Evolutionary conservation across 2,888 invertebrate genomes (phyloP).

Genomic region (Agriopis aurantiaria): DNA sequence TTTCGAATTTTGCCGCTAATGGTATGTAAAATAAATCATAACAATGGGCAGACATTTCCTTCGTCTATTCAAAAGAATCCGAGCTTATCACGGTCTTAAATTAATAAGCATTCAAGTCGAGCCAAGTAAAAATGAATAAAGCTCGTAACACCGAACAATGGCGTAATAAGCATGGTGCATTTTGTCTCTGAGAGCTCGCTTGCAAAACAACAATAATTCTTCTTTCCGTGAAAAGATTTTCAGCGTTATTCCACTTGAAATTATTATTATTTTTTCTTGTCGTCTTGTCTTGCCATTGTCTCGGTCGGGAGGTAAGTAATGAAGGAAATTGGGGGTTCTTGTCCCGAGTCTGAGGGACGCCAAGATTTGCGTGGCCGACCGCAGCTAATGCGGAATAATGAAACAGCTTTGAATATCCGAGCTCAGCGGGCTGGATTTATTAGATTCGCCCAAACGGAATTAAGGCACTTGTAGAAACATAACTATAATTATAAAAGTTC

Average conservation of each 20-base stretch:
- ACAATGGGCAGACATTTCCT: constrained; percentile 83
- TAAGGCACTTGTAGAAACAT: constrained; percentile 63
- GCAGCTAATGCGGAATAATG: constrained; percentile 83
- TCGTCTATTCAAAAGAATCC: constrained; percentile 83
- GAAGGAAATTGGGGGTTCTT: constrained; percentile 85
- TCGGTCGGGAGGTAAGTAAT: constrained; percentile 85
- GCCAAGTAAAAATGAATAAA: constrained; percentile 87
- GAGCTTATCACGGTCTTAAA: constrained; percentile 85
- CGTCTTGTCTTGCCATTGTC: constrained; percentile 85
- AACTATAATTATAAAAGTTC: constrained; percentile 26
- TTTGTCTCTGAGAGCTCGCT: constrained; percentile 85
- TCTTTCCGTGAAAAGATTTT: constrained; percentile 86
- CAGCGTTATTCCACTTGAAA: constrained; percentile 87
- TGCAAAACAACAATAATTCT: constrained; percentile 87
- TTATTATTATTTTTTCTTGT: constrained; percentile 85
- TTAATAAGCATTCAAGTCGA: constrained; percentile 86
- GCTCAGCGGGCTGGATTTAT: constrained; percentile 78
- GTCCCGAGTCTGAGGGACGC: constrained; percentile 72
- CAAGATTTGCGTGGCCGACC: constrained; percentile 83
- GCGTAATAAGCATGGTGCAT: constrained; percentile 86
- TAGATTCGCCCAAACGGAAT: constrained; percentile 78
- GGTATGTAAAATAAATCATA: constrained; percentile 81
- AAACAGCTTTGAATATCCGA: constrained; percentile 80
- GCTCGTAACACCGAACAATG: constrained; percentile 85
- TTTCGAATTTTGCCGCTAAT: constrained; percentile 64